Base-by-base conservation (phyloP, 2,888 invertebrate genomes). In the Tanytarsus gracilentus region DNA sequence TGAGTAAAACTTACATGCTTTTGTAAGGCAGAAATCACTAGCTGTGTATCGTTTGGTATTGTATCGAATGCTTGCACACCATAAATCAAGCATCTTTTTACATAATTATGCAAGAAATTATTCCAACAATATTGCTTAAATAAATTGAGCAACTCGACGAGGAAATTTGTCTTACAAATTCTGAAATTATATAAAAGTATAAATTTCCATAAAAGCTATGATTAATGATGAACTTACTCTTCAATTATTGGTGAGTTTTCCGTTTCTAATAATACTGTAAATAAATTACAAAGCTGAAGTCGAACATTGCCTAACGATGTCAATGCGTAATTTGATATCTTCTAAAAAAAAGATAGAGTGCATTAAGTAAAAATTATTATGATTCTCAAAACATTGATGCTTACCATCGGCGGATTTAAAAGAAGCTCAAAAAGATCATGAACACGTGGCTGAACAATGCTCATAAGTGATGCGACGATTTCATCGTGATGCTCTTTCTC, bases 51-150 rank as follows among this genome's bases (percentile, higher is more conserved):
- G 65, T 70, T 70, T 62, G 75, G 75, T 44, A 62, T 61, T 49
- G 68, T 66, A 64, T 66, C 64, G 65, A 67, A 67, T 61, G 68
- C 68, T 62, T 70, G 65, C 68, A 91, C 81, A 68, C 88, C 85
- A 75, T 84, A 79, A 63, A 79, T 78, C 66, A 94, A 75, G 71
- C 89, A 86, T 72, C 85, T 82, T 72, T 86, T 84, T 66, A 92
- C 87, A 77, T 92, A 89, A 65, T 86, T 86, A 76, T 97, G 96
- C 71, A 97, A 80, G 77, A 97, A 95, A 79, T 94, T 96, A 78
- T 97, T 96, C 87, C 92, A 86, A 65, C 85, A 82, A 77, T 88
- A 91, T 72, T 81, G 79, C 77, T 94, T 91, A 79, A 93, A 88
- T 75, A 96, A 79, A 73, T 92, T 87, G 80, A 94, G 76, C 68